Percentiles rank a stretch among this genome's conserved stretches.
Conservation (phyloP, 2,888 invertebrate genomes). For the Spilosoma lubricipeda region DNA sequence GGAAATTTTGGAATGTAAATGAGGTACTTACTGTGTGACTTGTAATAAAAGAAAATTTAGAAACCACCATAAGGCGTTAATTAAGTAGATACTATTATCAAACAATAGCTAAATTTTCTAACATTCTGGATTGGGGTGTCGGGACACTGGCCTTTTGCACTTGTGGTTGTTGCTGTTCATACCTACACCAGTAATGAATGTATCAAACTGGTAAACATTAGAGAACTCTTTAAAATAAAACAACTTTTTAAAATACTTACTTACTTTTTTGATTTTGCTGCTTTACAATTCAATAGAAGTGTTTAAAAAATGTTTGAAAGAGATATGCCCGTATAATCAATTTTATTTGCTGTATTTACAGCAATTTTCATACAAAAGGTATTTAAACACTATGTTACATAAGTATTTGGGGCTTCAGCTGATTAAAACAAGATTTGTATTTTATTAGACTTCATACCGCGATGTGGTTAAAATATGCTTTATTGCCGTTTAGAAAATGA, state of each 20-base stretch:
- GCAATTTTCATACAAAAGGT: not conserved
- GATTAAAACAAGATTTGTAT: constrained; percentile 56
- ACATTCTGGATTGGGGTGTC: constrained; percentile 34
- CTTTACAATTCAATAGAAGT: not conserved
- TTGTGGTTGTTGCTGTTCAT: constrained; percentile 13
- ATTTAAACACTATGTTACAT: constrained; percentile 47
- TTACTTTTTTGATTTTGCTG: not conserved
- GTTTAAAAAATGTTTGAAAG: not conserved
- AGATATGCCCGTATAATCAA: not conserved
- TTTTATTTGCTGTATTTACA: not conserved
- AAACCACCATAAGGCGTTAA: not conserved
- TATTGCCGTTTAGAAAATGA: constrained; percentile 66
- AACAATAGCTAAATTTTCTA: constrained; percentile 52
- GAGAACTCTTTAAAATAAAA: not conserved
- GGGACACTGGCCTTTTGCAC: constrained; percentile 15
- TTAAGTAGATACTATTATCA: constrained; percentile 19
- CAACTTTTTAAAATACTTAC: not conserved
- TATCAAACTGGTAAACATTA: not conserved
- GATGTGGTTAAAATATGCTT: constrained; percentile 66
- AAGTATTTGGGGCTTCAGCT: constrained; percentile 58
- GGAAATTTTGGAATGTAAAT: not conserved
- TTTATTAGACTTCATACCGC: constrained; percentile 56
- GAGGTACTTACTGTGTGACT: not conserved
- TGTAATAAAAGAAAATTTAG: not conserved
- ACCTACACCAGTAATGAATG: not conserved